Evolutionary conservation across 2,113 vertebrate genomes (phyloP).

Genomic region (Oryzias woworae): DNA sequence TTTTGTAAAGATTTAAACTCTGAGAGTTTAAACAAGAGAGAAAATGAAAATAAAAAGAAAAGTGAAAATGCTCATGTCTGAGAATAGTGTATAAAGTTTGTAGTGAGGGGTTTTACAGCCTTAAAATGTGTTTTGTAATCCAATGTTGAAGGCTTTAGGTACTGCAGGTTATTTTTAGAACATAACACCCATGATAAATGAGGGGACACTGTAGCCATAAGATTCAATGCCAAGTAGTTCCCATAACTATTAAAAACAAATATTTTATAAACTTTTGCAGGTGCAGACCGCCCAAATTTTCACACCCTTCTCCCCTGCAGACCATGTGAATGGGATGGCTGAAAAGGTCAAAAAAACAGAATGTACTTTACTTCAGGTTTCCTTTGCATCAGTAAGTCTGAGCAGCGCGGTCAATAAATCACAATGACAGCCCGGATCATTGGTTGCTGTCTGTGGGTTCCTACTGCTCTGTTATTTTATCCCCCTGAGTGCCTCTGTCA

Average conservation of each 20-base stretch:
- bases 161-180: too few relatives aligned
- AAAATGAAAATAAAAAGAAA: too few relatives aligned
- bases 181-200: background rate
- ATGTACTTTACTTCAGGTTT: conserved; percentile 42
- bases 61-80: too few relatives aligned
- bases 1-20: too few relatives aligned
- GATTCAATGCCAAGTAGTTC: background rate
- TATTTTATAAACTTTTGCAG: conserved; percentile 8
- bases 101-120: too few relatives aligned
- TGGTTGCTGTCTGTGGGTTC: conserved; percentile 38
- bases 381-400: conserved; percentile 32
- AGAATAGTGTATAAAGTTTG: too few relatives aligned
- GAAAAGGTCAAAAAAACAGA: conserved; percentile 58
- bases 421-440: conserved; percentile 60
- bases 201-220: background rate
- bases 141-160: too few relatives aligned
- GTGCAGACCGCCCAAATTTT: conserved; percentile 27
- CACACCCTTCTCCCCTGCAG: conserved; percentile 24
- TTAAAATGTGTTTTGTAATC: too few relatives aligned
- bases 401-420: conserved; percentile 50
- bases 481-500: conserved; percentile 36
- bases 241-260: background rate
- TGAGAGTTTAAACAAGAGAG: too few relatives aligned
- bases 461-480: conserved; percentile 46
- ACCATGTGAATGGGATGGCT: conserved; percentile 34